Conservation (phyloP, 2,113 vertebrate genomes). For the Electrona antarctica region DNA sequence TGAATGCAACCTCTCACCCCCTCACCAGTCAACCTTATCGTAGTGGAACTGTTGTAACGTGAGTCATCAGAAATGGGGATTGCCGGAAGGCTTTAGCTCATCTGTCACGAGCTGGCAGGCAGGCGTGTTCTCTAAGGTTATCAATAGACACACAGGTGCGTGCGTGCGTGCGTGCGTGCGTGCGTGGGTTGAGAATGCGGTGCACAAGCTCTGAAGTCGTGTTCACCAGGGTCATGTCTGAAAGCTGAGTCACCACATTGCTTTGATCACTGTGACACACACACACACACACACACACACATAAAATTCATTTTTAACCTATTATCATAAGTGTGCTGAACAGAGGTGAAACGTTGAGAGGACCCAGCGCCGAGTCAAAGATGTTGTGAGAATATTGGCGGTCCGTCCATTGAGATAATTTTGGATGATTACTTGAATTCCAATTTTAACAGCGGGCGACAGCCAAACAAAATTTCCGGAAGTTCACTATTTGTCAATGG, state of each 20-base stretch:
- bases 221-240: background rate
- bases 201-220: background rate
- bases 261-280: background rate
- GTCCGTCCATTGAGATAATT: too few relatives aligned
- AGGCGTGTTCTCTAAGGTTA: background rate
- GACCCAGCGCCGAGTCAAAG: too few relatives aligned
- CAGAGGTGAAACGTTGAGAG: too few relatives aligned
- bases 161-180: background rate
- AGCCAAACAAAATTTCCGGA: too few relatives aligned
- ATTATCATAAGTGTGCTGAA: too few relatives aligned
- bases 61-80: conserved; percentile 27
- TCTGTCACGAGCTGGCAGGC: background rate
- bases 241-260: conserved; percentile 21
- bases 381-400: too few relatives aligned
- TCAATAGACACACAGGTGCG: background rate
- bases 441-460: too few relatives aligned
- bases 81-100: background rate
- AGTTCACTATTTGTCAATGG: too few relatives aligned
- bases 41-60: conserved; percentile 24
- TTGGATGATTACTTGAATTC: too few relatives aligned
- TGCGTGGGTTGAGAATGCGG: background rate
- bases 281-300: background rate
- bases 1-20: background rate
- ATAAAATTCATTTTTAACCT: background rate
- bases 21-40: background rate